These are phyloP conservation scores for Metaphire vulgaris DNA, from an alignment of 1,140 invertebrate genomes.

Conservation along the genomic window DNA sequence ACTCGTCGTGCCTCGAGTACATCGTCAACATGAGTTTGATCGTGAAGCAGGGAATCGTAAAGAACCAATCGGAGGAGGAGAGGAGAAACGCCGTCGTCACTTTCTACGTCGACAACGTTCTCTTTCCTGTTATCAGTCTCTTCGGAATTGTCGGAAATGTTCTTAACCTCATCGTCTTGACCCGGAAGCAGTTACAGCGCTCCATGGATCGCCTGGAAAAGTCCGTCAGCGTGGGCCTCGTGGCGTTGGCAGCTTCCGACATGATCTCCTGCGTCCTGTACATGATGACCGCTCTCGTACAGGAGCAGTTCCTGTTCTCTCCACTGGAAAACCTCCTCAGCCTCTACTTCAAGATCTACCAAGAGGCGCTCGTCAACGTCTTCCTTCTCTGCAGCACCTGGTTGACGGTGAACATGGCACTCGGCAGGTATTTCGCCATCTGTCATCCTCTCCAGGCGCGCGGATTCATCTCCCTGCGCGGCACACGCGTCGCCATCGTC, in stretches of 20 bases:
- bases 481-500: constrained; percentile 42
- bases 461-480: constrained; percentile 42
- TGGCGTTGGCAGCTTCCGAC: constrained; percentile 12
- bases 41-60: neutral
- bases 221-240: constrained; percentile 12
- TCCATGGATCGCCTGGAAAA: constrained; percentile 22
- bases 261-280: constrained; percentile 28
- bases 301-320: constrained; percentile 3
- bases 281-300: neutral
- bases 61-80: neutral
- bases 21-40: neutral
- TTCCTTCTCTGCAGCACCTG: constrained; percentile 26
- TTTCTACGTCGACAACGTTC: constrained; percentile 35
- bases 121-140: constrained; percentile 38
- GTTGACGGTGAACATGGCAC: constrained; percentile 27
- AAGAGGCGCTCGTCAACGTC: constrained; percentile 20
- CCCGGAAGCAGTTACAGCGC: constrained; percentile 5
- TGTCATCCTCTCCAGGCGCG: constrained; percentile 24
- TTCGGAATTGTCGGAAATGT: constrained; percentile 44
- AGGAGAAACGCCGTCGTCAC: neutral
- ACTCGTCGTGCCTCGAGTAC: neutral
- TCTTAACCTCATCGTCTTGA: constrained; percentile 38
- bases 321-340: constrained; percentile 30
- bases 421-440: constrained; percentile 26
- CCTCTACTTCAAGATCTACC: constrained; percentile 42